phyloP scores from a whole-genome alignment of 2,797 vertebrate genomes.

The Heterohyrax brucei region DNA sequence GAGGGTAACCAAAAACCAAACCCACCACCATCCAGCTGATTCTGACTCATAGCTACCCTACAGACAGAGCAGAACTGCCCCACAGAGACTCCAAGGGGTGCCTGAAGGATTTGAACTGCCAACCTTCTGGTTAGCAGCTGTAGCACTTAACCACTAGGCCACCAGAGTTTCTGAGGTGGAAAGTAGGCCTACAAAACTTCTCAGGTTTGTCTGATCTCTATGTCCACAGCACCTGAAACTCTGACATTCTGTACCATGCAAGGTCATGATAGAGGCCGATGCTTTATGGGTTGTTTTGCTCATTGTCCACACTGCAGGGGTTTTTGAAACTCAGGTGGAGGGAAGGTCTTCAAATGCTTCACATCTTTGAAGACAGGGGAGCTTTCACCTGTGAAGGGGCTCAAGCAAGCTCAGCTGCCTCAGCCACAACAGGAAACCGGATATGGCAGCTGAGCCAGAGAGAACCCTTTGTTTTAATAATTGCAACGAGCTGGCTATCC shows the following conservation, averaged over 20 bases:
- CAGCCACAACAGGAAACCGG: not conserved
- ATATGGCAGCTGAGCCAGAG: not conserved
- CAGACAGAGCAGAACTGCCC: no score
- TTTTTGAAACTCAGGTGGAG: constrained; percentile 35
- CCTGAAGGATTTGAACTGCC: no score
- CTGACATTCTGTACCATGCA: not conserved
- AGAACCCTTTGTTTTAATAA: not conserved
- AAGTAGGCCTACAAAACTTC: no score
- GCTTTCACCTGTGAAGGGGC: not conserved
- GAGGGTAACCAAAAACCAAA: no score
- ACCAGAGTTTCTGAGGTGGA: no score
- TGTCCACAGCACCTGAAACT: not conserved
- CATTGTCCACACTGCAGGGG: not conserved
- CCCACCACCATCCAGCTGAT: no score
- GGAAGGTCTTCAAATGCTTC: not conserved
- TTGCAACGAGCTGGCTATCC: constrained; percentile 33
- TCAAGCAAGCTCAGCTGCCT: not conserved
- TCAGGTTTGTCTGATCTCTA: not conserved
- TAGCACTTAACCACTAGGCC: no score
- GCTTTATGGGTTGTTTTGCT: not conserved
- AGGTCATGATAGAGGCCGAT: not conserved
- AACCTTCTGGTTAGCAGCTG: no score
- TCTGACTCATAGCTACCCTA: no score
- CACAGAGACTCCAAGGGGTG: no score
- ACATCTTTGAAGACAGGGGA: not conserved